Conservation (phyloP, 1,140 invertebrate species). For the Diorhabda sublineata region DNA sequence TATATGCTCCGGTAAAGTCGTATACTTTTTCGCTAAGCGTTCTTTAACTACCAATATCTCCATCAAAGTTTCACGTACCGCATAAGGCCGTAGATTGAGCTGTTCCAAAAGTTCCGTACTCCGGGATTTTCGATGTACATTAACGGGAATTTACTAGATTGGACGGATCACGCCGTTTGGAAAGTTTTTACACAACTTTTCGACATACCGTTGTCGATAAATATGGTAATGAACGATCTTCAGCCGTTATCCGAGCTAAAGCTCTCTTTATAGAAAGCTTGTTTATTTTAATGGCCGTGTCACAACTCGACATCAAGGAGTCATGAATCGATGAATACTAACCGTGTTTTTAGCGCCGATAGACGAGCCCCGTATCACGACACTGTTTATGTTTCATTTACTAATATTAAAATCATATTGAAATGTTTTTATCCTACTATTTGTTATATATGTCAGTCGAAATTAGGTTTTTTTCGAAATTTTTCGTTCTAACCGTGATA, state of each 20-base stretch:
- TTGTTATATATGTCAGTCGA: too few species aligned
- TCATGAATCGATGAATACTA: slow-evolving; percentile 18
- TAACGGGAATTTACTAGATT: slow-evolving; percentile 38
- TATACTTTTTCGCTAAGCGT: background rate
- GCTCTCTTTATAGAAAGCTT: slow-evolving; percentile 18
- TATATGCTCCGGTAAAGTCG: background rate
- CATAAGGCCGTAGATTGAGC: slow-evolving; percentile 1
- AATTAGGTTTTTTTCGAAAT: too few species aligned
- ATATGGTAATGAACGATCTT: slow-evolving; percentile 38
- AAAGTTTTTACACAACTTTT: slow-evolving; percentile 30
- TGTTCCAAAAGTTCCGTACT: slow-evolving; percentile 30
- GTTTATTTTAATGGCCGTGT: slow-evolving; percentile 24
- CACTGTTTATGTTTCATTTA: too few species aligned
- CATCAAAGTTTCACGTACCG: slow-evolving; percentile 1
- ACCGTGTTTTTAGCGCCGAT: slow-evolving; percentile 1
- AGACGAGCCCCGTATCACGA: too few species aligned
- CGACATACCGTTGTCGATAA: slow-evolving; percentile 33
- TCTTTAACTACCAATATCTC: slow-evolving; percentile 2
- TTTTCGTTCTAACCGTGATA: too few species aligned
- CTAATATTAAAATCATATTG: too few species aligned
- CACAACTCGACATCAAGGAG: slow-evolving; percentile 4
- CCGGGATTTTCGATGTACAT: slow-evolving; percentile 33
- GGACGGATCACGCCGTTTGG: slow-evolving; percentile 29
- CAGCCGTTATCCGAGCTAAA: slow-evolving; percentile 7
- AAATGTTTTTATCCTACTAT: too few species aligned